Base-by-base conservation (phyloP, 2,888 invertebrate genomes). In the Dolichomitus sp. region DNA sequence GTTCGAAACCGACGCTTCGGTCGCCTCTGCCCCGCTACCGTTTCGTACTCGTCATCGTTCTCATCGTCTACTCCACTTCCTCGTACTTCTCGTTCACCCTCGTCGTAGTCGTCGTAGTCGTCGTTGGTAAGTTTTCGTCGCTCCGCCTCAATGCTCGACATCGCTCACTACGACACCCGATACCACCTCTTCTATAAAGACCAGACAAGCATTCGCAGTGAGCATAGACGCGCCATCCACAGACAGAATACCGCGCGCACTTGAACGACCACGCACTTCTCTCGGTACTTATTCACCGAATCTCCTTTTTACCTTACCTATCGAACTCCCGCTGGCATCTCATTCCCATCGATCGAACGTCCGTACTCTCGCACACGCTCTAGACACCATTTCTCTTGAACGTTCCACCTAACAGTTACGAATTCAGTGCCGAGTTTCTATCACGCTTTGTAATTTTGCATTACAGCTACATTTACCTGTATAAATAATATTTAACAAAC, bases 241-340 rank as follows among this genome's bases (percentile, higher is more conserved):
- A 74, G 80, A 80, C 77, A 65, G 69, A 80, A 80, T 73, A 65
- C 72, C 73, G 61, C 33, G 80, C 48, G 57, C 61, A 70, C 72
- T 57, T 45, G 50, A 74, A 61, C 73, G 65, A 78, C 45, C 61
- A 30, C 63, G 45, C 48, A 57, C 57, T 52, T n/a, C 68, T 74
- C 59, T 61, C 63, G 61, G 80, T 48, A 61, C 66, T 83, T 80
- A 75, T 80, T 73, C 75, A 74, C 40, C 72, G 72, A 80, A 82
- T 54, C 68, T 76, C 70, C 66, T 45, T 65, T 70, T 57, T 59
- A 27, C 73, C 72, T 57, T 19, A n/a, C 73, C 70, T 54, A 61
- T 68, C 61, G 70, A 79, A 83, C 82, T 66, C 65, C 37, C 37
- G 59, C 50, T 68, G 19, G 75, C 63, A 75, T 65, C 74, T 83